Conservation (phyloP, 2,113 vertebrate genomes). For the Falco punctatus region DNA sequence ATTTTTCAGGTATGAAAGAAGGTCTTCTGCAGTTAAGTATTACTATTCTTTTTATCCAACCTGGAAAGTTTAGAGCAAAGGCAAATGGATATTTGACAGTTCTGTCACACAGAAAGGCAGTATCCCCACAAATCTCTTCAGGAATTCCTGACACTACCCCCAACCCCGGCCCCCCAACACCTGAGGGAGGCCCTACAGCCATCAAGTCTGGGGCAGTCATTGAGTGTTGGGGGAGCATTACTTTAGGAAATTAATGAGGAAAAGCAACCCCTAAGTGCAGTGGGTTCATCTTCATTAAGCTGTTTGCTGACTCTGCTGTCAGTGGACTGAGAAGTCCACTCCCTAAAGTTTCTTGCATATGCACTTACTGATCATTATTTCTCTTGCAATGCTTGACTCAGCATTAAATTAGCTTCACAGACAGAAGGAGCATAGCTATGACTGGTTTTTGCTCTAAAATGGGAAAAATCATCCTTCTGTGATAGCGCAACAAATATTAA, state of each 20-base stretch:
- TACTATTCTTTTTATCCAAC: neutral
- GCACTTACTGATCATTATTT: neutral
- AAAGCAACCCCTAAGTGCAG: neutral
- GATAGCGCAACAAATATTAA: neutral
- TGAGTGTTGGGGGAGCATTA: neutral
- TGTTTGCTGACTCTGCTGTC: conserved; percentile 8
- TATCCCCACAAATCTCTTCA: neutral
- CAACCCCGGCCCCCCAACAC: neutral
- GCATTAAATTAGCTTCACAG: neutral
- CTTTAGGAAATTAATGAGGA: neutral
- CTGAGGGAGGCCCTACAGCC: neutral
- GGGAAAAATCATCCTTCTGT: neutral
- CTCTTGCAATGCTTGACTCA: neutral
- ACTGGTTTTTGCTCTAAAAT: conserved; percentile 16
- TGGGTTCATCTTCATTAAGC: neutral
- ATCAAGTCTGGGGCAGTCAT: neutral
- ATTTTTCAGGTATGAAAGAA: conserved; percentile 17
- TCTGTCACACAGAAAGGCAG: neutral
- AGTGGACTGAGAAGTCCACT: neutral
- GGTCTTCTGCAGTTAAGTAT: neutral
- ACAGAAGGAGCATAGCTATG: neutral
- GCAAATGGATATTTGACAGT: neutral
- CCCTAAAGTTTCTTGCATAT: neutral
- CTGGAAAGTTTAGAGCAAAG: neutral
- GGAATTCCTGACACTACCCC: neutral